Percentiles rank a stretch among this genome's conserved stretches.
Evolutionary conservation across 2,888 invertebrate genomes (phyloP).

Genomic region (Criorhina ranunculi): DNA sequence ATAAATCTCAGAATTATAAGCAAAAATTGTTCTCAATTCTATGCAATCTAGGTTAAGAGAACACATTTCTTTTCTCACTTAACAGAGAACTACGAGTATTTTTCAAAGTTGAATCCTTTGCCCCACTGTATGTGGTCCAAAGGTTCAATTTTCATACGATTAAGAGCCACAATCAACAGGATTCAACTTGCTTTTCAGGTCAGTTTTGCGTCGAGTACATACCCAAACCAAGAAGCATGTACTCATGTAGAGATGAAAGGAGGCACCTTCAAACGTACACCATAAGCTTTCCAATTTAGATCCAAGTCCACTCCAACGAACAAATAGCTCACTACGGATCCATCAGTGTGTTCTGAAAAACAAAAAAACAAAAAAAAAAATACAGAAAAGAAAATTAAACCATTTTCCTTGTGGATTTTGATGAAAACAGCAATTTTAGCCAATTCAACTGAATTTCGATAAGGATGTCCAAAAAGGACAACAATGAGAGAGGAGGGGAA

Average conservation of each 20-base stretch:
- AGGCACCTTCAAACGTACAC: constrained; percentile 46
- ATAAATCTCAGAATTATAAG: constrained; percentile 8
- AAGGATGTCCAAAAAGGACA: constrained; percentile 27
- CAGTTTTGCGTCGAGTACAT: constrained; percentile 12
- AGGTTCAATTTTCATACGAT: constrained; percentile 70
- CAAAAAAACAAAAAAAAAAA: no score
- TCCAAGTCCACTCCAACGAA: constrained; percentile 58
- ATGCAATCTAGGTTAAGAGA: constrained; percentile 29
- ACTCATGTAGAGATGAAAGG: not conserved
- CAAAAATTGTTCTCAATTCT: constrained; percentile 2
- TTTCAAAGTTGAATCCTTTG: constrained; percentile 41
- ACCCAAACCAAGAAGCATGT: constrained; percentile 5
- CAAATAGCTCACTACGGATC: constrained; percentile 54
- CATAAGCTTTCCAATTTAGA: constrained; percentile 72
- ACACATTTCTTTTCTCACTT: constrained; percentile 24
- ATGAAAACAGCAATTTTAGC: constrained; percentile 48
- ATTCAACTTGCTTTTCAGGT: constrained; percentile 53
- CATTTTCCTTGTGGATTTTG: constrained; percentile 52
- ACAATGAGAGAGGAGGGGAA: not conserved
- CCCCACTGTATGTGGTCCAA: constrained; percentile 25
- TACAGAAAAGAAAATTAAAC: constrained; percentile 56
- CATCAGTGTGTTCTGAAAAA: constrained; percentile 13
- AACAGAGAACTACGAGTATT: constrained; percentile 36
- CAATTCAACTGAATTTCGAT: constrained; percentile 63
- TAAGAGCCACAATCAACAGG: constrained; percentile 59